phyloP scores from a whole-genome alignment of 2,888 invertebrate species.

The Spilosoma lubricipeda region DNA sequence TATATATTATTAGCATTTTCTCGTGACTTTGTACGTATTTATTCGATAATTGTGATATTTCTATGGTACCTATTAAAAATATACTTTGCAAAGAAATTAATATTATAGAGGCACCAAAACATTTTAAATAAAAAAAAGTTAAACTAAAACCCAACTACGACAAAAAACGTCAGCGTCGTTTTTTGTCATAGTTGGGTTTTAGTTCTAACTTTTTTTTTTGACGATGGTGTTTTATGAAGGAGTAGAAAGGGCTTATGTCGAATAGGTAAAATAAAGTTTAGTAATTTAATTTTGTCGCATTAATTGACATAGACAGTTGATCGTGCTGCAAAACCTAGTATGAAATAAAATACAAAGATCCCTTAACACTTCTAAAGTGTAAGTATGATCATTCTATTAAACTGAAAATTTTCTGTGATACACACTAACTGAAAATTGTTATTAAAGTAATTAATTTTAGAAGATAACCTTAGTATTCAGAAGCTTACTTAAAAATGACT shows the following conservation, averaged over 20 bases:
- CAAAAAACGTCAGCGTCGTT: too few species aligned
- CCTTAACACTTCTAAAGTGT: constrained; percentile 4
- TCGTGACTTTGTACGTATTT: too few species aligned
- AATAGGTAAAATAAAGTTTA: background rate
- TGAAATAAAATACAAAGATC: background rate
- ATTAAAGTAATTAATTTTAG: background rate
- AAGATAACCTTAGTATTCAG: background rate
- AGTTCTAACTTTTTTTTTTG: too few species aligned
- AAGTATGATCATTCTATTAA: background rate
- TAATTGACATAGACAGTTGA: background rate
- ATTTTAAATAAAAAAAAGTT: too few species aligned
- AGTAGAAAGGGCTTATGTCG: background rate
- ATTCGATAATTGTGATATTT: too few species aligned
- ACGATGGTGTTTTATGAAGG: background rate
- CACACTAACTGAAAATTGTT: background rate
- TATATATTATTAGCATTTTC: too few species aligned
- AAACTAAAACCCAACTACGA: too few species aligned
- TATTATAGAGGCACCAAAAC: too few species aligned
- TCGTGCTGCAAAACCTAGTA: background rate
- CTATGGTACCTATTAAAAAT: too few species aligned
- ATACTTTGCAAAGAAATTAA: too few species aligned
- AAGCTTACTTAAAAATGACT: background rate
- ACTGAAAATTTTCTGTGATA: constrained; percentile 3
- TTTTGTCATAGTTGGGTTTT: too few species aligned
- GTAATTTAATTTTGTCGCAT: background rate